phyloP scores from a whole-genome alignment of 2,113 vertebrate genomes.

The Miniopterus natalensis region DNA sequence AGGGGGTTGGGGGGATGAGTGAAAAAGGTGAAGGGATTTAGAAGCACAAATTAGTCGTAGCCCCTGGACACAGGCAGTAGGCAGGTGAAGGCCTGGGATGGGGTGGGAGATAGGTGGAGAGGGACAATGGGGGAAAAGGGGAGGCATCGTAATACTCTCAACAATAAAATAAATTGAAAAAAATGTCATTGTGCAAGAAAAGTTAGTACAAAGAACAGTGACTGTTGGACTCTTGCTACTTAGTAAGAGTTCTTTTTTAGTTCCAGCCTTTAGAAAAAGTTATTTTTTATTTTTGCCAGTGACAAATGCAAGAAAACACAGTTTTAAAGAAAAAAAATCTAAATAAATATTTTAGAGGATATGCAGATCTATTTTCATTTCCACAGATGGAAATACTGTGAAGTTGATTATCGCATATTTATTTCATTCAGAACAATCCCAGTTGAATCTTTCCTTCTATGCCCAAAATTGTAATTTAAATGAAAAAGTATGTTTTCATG shows the following conservation, averaged over 20 bases:
- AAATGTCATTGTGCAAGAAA: not conserved
- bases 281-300: constrained; percentile 24
- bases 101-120: too few species aligned
- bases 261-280: not conserved
- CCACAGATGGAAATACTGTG: constrained; percentile 27
- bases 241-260: constrained; percentile 1
- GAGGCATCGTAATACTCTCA: too few species aligned
- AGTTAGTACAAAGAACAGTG: not conserved
- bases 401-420: constrained; percentile 49
- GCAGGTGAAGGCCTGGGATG: too few species aligned
- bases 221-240: not conserved
- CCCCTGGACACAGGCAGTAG: too few species aligned
- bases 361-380: constrained; percentile 51
- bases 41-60: too few species aligned
- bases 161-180: too few species aligned
- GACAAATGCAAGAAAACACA: constrained; percentile 35
- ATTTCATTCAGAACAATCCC: constrained; percentile 41
- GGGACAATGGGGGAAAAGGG: too few species aligned
- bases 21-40: too few species aligned
- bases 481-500: constrained; percentile 30
- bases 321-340: constrained; percentile 49
- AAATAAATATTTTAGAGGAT: constrained; percentile 54
- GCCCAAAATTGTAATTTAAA: not conserved
- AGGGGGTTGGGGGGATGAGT: too few species aligned
- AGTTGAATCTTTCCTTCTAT: not conserved